Evolutionary conservation across 1,140 invertebrate genomes (phyloP).

Genomic region (Apocrypta bakeri): DNA sequence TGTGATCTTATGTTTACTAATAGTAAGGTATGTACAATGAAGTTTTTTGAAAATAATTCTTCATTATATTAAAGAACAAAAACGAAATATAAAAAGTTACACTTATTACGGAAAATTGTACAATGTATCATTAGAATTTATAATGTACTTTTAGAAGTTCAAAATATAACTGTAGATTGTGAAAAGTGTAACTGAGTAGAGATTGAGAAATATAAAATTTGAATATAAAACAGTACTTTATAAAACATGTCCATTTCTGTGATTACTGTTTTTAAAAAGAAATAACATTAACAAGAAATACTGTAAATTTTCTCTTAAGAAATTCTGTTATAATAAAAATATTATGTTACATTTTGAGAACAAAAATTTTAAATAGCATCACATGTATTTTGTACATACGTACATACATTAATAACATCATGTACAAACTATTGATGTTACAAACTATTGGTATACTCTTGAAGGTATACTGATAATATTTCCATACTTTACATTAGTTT

Average conservation of each 20-base stretch:
- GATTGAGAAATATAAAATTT: constrained; percentile 23
- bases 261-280: not conserved
- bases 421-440: not conserved
- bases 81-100: not conserved
- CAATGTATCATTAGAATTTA: constrained; percentile 18
- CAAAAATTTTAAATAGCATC: not conserved
- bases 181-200: constrained; percentile 28
- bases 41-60: not conserved
- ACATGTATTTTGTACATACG: not conserved
- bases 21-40: not conserved
- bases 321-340: not conserved
- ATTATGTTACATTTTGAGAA: not conserved
- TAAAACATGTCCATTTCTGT: not conserved
- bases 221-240: not conserved
- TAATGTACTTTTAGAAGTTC: constrained; percentile 19
- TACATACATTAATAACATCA: not conserved
- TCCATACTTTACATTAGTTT: too few relatives aligned
- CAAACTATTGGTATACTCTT: too few relatives aligned
- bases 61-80: not conserved
- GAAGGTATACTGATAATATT: too few relatives aligned
- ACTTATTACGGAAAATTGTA: not conserved
- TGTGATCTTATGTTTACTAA: not conserved
- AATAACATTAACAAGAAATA: not conserved
- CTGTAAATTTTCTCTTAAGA: not conserved
- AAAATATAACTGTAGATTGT: constrained; percentile 1